These are phyloP conservation scores for Pomacea maculata DNA, from an alignment of 1,140 invertebrate genomes.

Conservation along the genomic window DNA sequence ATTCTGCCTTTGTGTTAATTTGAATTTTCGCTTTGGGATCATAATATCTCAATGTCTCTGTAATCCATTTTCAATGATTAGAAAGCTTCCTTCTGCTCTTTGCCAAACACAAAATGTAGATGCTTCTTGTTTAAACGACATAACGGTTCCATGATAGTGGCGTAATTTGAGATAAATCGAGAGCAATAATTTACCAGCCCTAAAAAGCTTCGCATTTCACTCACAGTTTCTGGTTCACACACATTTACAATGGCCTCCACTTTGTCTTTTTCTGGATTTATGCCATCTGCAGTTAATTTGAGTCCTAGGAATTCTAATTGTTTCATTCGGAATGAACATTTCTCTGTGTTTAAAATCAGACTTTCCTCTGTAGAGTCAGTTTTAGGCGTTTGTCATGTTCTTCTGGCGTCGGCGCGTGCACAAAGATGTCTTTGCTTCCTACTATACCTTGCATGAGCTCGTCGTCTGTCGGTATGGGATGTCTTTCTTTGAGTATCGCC, in stretches of 20 bases:
- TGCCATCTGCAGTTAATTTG: conserved; percentile 21
- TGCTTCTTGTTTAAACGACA: conserved; percentile 28
- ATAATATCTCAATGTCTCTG: conserved; percentile 16
- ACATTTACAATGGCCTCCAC: conserved; percentile 28
- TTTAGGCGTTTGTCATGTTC: conserved; percentile 35
- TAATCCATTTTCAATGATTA: conserved; percentile 4
- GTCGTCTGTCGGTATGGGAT: conserved; percentile 51
- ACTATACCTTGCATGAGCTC: conserved; percentile 36
- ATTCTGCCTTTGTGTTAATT: conserved; percentile 30
- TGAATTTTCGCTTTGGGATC: conserved; percentile 13
- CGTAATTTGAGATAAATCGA: conserved; percentile 29
- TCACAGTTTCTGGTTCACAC: conserved; percentile 19
- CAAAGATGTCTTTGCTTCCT: conserved; percentile 42
- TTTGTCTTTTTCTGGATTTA: neutral
- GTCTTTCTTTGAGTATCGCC: conserved; percentile 47
- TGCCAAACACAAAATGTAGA: conserved; percentile 16
- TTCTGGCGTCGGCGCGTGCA: conserved; percentile 32
- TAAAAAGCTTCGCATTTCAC: conserved; percentile 33
- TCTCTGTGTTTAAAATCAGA: conserved; percentile 33
- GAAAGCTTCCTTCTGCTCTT: conserved; percentile 6
- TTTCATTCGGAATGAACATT: conserved; percentile 37
- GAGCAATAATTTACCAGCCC: conserved; percentile 33
- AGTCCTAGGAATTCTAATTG: conserved; percentile 41
- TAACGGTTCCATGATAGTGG: conserved; percentile 29
- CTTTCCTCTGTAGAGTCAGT: conserved; percentile 25